Base-by-base conservation (phyloP, 2,888 invertebrate genomes). In the Macrophya annulata region DNA sequence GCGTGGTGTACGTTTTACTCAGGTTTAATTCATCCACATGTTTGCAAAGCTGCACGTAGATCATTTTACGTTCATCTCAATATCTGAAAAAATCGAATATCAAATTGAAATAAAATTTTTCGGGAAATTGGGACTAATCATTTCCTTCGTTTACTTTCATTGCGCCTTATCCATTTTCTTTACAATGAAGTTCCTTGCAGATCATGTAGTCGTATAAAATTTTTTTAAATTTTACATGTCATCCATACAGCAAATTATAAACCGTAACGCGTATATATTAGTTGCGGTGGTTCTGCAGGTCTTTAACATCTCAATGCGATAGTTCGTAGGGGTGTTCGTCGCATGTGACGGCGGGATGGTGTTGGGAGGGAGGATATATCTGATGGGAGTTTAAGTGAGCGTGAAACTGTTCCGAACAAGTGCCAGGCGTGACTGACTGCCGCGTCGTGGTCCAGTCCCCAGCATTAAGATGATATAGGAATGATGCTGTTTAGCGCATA, bases 341-440 rank as follows among this genome's bases (percentile, higher is more conserved):
- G 21, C 81, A 62, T 62, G 81, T 81, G 81, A 81, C 81, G 81
- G 62, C 59, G 40, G 43, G 12, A 62, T 62, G 43, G 55, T 37
- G 31, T 43, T 21, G 81, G 43, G 59, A 40, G 43, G 81, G 81
- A 62, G 43, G 37, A 43, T 40, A 77, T 77, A 81, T 81, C 81
- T 68, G 83, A 83, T 71, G 83, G 71, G 83, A 71, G 83, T 83
- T 83, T 81, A 81, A 71, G 83, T 65, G 83, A 83, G 83, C 83
- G 83, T 83, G 71, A 83, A 83, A 83, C 83, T 83, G 71, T 83
- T 83, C 68, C 48, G 83, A 71, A 51, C 83, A 68, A 65, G 83
- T 83, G 83, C 83, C 68, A 83, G 83, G 83, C 83, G 83, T 83
- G 83, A 71, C 71, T 83, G 65, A 83, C 68, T 71, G 83, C 48